These are phyloP conservation scores for Drosophila kokeensis DNA, from an alignment of 2,888 invertebrate genomes.

Conservation along the genomic window DNA sequence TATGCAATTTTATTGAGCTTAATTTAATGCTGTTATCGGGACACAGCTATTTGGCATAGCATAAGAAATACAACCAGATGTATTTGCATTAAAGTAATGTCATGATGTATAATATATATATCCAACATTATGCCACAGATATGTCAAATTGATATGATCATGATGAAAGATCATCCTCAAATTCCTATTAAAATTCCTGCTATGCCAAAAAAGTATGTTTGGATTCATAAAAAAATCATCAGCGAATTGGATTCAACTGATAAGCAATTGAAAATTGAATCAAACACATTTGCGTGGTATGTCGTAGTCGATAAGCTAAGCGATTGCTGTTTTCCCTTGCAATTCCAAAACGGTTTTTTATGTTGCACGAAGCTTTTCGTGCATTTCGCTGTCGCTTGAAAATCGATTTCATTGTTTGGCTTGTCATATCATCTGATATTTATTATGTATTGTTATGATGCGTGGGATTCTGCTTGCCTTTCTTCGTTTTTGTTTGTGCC, in stretches of 20 bases:
- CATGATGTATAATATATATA: not conserved
- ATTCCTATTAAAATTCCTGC: no score
- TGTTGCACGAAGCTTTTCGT: conserved; percentile 38
- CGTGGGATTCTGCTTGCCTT: not conserved
- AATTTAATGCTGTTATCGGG: not conserved
- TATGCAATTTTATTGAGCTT: not conserved
- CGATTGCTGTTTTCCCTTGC: not conserved
- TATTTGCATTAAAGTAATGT: not conserved
- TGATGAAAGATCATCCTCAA: not conserved
- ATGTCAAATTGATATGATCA: not conserved
- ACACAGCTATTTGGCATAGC: not conserved
- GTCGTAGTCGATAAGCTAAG: not conserved
- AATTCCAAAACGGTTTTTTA: conserved; percentile 32
- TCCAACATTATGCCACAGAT: not conserved
- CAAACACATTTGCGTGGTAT: conserved; percentile 6
- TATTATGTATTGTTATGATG: conserved; percentile 64
- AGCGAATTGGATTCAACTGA: not conserved
- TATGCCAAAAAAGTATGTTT: not conserved
- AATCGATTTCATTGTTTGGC: conserved; percentile 67
- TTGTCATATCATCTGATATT: conserved; percentile 63
- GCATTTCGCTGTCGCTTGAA: conserved; percentile 52
- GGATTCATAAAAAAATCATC: not conserved
- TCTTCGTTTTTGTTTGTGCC: not conserved
- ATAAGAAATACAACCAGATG: not conserved
- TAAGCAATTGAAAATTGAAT: not conserved